A percentile compares a stretch with the other conserved stretches of the same genome.
phyloP scores from a whole-genome alignment of 1,140 invertebrate species.

The Telenomus remus region DNA sequence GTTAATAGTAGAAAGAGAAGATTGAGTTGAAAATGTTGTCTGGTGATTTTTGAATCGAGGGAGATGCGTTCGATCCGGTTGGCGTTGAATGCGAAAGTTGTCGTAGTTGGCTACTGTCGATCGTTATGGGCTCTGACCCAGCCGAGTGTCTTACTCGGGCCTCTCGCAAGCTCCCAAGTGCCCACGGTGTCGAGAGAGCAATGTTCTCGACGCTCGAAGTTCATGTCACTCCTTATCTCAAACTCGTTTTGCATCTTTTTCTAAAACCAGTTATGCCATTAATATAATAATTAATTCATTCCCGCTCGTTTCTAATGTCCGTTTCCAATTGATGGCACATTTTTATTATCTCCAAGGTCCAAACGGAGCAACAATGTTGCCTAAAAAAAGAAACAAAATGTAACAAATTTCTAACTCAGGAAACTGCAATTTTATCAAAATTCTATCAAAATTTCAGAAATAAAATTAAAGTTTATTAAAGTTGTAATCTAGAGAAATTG shows the following conservation, averaged over 20 bases:
- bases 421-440: too few species aligned
- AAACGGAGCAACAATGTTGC: too few species aligned
- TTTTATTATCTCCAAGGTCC: not conserved
- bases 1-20: constrained; percentile 3
- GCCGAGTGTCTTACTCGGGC: constrained; percentile 38
- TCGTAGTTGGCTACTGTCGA: constrained; percentile 39
- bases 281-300: constrained; percentile 25
- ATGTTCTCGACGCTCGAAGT: constrained; percentile 36
- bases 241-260: constrained; percentile 38
- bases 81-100: constrained; percentile 33
- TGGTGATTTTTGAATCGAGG: not conserved
- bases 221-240: constrained; percentile 38
- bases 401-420: too few species aligned
- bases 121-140: constrained; percentile 29
- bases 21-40: not conserved
- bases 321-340: constrained; percentile 2
- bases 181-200: constrained; percentile 43
- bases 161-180: constrained; percentile 40
- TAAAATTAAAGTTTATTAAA: too few species aligned
- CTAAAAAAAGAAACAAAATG: too few species aligned
- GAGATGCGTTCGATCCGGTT: constrained; percentile 26
- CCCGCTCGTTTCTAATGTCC: constrained; percentile 20
- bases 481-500: too few species aligned
- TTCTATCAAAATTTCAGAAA: too few species aligned
- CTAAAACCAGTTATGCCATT: constrained; percentile 11